These are phyloP conservation scores for Rhyacichthys aspro DNA, from an alignment of 2,797 vertebrate species.

Conservation along the genomic window DNA sequence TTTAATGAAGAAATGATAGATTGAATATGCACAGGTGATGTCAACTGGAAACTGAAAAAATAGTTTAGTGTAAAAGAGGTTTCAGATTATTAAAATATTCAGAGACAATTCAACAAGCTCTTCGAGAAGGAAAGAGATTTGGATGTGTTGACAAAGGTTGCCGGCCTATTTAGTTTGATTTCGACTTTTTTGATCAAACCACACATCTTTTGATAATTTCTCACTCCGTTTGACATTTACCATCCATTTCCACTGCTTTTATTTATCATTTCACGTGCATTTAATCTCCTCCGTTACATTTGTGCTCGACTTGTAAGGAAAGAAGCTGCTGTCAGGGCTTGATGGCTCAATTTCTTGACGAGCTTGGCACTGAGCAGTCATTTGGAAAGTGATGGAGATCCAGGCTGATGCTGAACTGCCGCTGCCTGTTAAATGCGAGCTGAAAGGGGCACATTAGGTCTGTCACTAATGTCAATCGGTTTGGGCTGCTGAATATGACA, in stretches of 20 bases:
- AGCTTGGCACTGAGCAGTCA: slow-evolving; percentile 66
- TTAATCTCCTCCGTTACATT: slow-evolving; percentile 12
- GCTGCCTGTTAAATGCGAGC: slow-evolving; percentile 62
- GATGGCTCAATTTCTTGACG: slow-evolving; percentile 75
- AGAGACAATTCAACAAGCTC: too few relatives aligned
- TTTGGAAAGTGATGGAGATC: slow-evolving; percentile 66
- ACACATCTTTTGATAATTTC: slow-evolving; percentile 11
- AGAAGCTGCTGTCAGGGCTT: slow-evolving; percentile 67
- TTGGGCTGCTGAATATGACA: neutral
- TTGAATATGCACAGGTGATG: too few relatives aligned
- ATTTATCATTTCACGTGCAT: slow-evolving; percentile 14
- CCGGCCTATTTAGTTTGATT: neutral
- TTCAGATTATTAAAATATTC: too few relatives aligned
- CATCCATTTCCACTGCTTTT: slow-evolving; percentile 11
- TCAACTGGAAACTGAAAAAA: too few relatives aligned
- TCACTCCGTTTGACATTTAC: slow-evolving; percentile 8
- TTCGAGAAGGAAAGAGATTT: too few relatives aligned
- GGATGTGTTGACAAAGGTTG: too few relatives aligned
- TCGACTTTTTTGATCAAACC: slow-evolving; percentile 6
- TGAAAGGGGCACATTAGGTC: slow-evolving; percentile 15
- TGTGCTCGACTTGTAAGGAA: slow-evolving; percentile 40
- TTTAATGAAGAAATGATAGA: too few relatives aligned
- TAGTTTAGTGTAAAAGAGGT: too few relatives aligned
- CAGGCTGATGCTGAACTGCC: slow-evolving; percentile 67
- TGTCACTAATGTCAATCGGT: neutral